phyloP scores from a whole-genome alignment of 1,140 invertebrate species.

The Magallana angulata region DNA sequence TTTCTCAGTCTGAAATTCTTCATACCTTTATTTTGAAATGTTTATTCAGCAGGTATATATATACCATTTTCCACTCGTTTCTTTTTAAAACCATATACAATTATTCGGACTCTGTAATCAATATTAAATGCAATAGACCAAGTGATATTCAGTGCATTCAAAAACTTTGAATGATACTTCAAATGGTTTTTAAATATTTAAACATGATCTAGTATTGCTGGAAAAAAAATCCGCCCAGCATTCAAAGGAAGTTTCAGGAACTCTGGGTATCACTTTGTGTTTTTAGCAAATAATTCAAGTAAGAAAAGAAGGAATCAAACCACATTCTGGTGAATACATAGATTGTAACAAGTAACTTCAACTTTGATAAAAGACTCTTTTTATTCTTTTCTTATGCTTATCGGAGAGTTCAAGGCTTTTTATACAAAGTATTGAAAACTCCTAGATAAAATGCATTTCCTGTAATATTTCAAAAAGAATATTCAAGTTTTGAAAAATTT shows the following conservation, averaged over 20 bases:
- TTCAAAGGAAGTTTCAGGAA: background rate
- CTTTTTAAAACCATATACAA: slow-evolving; percentile 12
- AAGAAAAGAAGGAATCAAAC: no score
- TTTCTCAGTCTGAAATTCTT: background rate
- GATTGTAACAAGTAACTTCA: no score
- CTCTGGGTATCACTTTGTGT: background rate
- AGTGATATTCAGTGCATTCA: slow-evolving; percentile 30
- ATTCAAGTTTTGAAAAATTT: background rate
- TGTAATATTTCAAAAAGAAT: no score
- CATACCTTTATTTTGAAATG: background rate
- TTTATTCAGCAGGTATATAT: background rate
- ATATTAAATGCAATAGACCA: slow-evolving; percentile 20
- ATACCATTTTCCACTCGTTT: background rate
- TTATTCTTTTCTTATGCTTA: no score
- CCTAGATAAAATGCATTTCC: no score
- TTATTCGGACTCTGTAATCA: slow-evolving; percentile 11
- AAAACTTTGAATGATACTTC: background rate
- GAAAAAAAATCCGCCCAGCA: background rate
- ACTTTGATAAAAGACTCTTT: no score
- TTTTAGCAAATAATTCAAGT: background rate
- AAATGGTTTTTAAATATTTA: slow-evolving; percentile 17
- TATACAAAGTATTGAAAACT: no score
- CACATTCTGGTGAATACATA: no score
- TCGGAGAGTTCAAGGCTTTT: no score
- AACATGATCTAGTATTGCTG: background rate